phyloP scores from a whole-genome alignment of 23 tunicate species.

The Aplidium turbinatum region DNA sequence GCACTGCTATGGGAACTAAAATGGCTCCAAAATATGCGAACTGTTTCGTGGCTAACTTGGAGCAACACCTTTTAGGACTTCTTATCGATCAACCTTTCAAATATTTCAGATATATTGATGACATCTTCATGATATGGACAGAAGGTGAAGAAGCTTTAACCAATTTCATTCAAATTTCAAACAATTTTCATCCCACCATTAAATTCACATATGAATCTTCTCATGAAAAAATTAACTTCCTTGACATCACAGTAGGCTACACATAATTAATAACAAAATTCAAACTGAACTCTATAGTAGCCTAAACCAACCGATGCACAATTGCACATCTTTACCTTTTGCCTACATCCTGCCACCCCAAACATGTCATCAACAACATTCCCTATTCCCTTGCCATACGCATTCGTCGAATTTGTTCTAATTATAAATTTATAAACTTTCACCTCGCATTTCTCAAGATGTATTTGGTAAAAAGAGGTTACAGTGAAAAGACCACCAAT shows the following conservation, averaged over 20 bases:
- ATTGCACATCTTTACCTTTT: slow-evolving; percentile 3
- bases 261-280: no score
- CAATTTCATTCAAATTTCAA: neutral
- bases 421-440: no score
- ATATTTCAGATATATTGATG: no score
- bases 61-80: neutral
- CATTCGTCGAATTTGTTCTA: no score
- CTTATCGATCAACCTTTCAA: neutral
- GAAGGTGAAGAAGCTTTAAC: neutral
- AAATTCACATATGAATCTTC: neutral
- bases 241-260: no score
- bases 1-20: slow-evolving; percentile 30
- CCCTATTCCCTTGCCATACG: no score
- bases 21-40: slow-evolving; percentile 32
- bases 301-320: neutral
- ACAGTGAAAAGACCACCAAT: no score
- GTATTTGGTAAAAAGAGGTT: no score
- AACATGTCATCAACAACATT: neutral
- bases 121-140: slow-evolving; percentile 28
- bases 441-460: no score
- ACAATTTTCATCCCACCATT: neutral
- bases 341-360: slow-evolving; percentile 15
- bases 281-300: no score
- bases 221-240: no score
- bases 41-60: slow-evolving; percentile 11